These are phyloP conservation scores for Cariama cristata DNA, from an alignment of 2,113 vertebrate species.

Conservation along the genomic window DNA sequence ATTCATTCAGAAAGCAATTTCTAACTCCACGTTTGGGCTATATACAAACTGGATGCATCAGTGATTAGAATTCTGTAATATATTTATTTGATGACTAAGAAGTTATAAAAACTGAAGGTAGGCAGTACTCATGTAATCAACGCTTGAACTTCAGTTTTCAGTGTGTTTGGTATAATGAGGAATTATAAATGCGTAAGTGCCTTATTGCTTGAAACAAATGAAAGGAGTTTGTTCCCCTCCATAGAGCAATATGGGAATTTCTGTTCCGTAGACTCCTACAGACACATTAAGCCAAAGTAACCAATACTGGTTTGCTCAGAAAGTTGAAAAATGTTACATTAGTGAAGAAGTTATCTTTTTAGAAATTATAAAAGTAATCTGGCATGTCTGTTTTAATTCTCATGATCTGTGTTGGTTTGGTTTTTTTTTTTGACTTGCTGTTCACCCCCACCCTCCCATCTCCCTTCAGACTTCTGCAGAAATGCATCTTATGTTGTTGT, in stretches of 20 bases:
- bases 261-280: not conserved
- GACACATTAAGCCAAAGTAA: slow-evolving; percentile 9
- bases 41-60: not conserved
- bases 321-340: not conserved
- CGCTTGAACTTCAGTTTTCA: slow-evolving; percentile 31
- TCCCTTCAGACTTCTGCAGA: not conserved
- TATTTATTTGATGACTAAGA: not conserved
- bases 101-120: not conserved
- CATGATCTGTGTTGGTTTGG: not conserved
- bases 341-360: not conserved
- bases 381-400: not conserved
- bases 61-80: not conserved
- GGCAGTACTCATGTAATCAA: not conserved
- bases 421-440: not conserved
- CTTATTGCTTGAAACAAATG: slow-evolving; percentile 65
- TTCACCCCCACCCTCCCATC: not conserved
- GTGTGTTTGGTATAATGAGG: slow-evolving; percentile 41
- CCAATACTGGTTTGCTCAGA: not conserved
- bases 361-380: not conserved
- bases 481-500: not conserved
- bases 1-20: not conserved
- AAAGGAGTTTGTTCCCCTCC: not conserved
- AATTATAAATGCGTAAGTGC: slow-evolving; percentile 73
- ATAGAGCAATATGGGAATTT: slow-evolving; percentile 59
- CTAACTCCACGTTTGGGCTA: not conserved